Evolutionary conservation across 2,113 vertebrate species (phyloP), one percentile per base, ranked within the genome.

Genomic region (Pygathrix nemaeus): DNA sequence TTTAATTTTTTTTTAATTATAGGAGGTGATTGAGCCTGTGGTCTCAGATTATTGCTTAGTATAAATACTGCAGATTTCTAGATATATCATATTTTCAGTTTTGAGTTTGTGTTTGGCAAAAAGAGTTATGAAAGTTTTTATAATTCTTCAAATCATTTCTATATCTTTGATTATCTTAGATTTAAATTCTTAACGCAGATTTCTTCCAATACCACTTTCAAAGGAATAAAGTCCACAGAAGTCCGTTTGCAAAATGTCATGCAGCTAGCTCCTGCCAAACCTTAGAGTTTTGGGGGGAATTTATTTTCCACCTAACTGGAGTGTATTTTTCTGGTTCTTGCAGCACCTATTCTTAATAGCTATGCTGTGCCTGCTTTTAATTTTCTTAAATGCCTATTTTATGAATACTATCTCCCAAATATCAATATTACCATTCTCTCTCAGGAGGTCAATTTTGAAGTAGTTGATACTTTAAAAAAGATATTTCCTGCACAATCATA

Each of bases 241-340:
- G 17, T 88, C 48, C 20, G n/a, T 95, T 81, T 96, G 20, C n/a
- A 57, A 64, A 96, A 96, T 45, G 75, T 83, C 80, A 83, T 30
- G 78, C 1, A 40, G 55, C 18, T 27, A 90, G 27, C 35, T 84
- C 48, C 79, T 45, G n/a, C 0, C 17, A 80, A 70, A 43, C 1
- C 14, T 79, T 84, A 93, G 25, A 13, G 38, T 84, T 79, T 20
- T n/a, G 86, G 4, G 9, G 12, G 79, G 52, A 80, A 88, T 64
- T 32, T 78, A 66, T 90, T 93, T 93, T 75, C 43, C 48, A 88
- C 18, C 70, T 40, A 84, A 8, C 9, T 64, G 27, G 4, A 81
- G 59, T 30, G 10, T 59, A 40, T 52, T 52, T 83, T 40, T 87
- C 32, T 95, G 11, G 70, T 85, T 64, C 27, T 92, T 61, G 48